Evolutionary conservation across 2,888 invertebrate species (phyloP), one percentile per base, ranked within the genome.

Genomic region (Luffia ferchaultella): DNA sequence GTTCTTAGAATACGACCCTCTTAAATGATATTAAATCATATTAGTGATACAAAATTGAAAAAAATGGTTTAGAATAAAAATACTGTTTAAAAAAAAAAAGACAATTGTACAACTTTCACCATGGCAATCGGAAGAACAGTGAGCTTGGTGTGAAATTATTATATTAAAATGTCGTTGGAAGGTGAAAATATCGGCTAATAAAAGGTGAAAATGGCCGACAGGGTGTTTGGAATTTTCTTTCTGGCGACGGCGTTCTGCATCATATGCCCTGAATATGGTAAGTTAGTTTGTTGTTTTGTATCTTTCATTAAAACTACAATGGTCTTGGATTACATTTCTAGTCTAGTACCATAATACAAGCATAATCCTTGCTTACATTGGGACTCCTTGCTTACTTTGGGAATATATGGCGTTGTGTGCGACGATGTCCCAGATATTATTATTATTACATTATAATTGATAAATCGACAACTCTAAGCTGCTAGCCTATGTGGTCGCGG

Each of bases 221-320:
- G 73, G 70, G 69, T 73, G 60, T 70, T 73, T 55, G 73, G 71
- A 53, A 20, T 43, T 58, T 68, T 79, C 67, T 70, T 80, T 65
- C 69, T 83, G 62, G 78, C 82, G 56, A 73, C 76, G 64, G 73
- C 73, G 57, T 71, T 83, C 62, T 82, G 80, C 68, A 68, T 78
- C 67, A 76, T 73, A 58, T 80, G 76, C 60, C 82, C 82, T 52
- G 75, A 76, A 69, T 80, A 80, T 73, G 82, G 82, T 83, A 60
- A 78, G 80, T 73, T 17, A 16, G n/a, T n/a, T n/a, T n/a, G n/a
- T n/a, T n/a, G n/a, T n/a, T n/a, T n/a, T n/a, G n/a, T n/a, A n/a
- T n/a, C n/a, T n/a, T n/a, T n/a, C n/a, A n/a, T n/a, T n/a, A n/a
- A n/a, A n/a, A n/a, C n/a, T n/a, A n/a, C n/a, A n/a, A n/a, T n/a